Base-by-base conservation (phyloP, 2,113 vertebrate species). In the Sigmodon hispidus region DNA sequence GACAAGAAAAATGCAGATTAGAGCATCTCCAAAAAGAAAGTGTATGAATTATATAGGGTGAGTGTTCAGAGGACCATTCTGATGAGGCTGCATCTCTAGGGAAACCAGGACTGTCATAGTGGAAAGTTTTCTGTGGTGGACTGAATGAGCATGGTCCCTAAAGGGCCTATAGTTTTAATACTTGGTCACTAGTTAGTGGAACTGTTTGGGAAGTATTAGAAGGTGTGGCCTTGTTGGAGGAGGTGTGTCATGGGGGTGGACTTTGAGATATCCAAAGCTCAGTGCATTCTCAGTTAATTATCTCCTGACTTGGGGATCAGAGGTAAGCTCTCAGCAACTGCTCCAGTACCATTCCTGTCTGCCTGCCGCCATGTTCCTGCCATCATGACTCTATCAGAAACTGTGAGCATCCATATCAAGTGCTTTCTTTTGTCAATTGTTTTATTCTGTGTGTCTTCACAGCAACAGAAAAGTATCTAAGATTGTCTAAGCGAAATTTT, bases 81-180 rank as follows among this genome's bases (percentile, higher is more conserved):
- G 13, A 22, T 22, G 0, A 7, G 50, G 21, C 29, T 22, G 16
- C 22, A 2, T 24, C 40, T 79, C 16, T 86, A 73, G 88, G 7
- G 36, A 24, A 19, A 45, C 3, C 2, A 12, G 34, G 0, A 93
- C 50, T 0, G 0, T 16, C 2, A 36, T 0, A 8, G 21, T 84
- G 73, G 87, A 3, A 21, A 89, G 9, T 16, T 83, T 83, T 61
- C 55, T 61, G 55, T 61, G 80, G 55, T 61, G 57, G 80, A 4
- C 43, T 59, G 24, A 59, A 61, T 61, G n/a, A 26, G 22, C n/a
- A 61, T 29, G 55, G 55, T 83, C 13, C 36, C 36, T 59, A 22
- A 21, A 40, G 69, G 17, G 69, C 19, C n/a, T n/a, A 22, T 22
- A 36, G 6, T 61, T 8, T 43, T 83, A 83, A 40, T 43, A 17